Evolutionary conservation across 2,888 invertebrate genomes (phyloP), one percentile per base, ranked within the genome.

Genomic region (Eupithecia pulchellata): DNA sequence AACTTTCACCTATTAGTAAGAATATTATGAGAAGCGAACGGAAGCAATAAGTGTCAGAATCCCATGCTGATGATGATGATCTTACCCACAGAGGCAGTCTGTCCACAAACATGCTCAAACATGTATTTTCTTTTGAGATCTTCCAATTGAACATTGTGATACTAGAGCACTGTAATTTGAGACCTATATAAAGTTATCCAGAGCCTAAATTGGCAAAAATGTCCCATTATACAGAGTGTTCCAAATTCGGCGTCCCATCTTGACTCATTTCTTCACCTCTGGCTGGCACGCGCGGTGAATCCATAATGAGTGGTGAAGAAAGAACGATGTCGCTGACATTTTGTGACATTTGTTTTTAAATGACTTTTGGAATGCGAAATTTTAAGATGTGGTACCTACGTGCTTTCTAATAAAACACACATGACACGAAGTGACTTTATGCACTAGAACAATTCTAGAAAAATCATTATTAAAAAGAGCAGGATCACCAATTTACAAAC

Each of bases 211-310:
- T 55, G 27, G 55, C 17, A 13, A 27, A 55, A 29, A 52, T 32
- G 64, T 57, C 27, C 4, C 36, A 17, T 11, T n/a, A 65, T 58
- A 47, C 68, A 39, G 17, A 60, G 11, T 29, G 64, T 60, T 30
- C 64, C 34, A 29, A 64, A 58, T 60, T 64, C n/a, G 60, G 64
- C 32, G 36, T 17, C 34, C 17, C 55, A 60, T 58, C 32, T 58
- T 65, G n/a, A 47, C 34, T 68, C 70, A 74, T 74, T 72, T 72
- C 68, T 71, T 75, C 61, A 66, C 67, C 47, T 32, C 30, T 9
- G 27, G 27, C 32, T 32, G 29, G 57, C 47, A 68, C 74, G 66
- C 72, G 72, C 11, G 34, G 8, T 39, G 74, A 72, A 75, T 75
- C 36, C 27, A 25, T 73, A 73, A 77, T 64, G 32, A 30, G 30